Percentiles rank a stretch among this genome's conserved stretches.
phyloP scores from a whole-genome alignment of 2,888 invertebrate species.

The Heliconius sara region DNA sequence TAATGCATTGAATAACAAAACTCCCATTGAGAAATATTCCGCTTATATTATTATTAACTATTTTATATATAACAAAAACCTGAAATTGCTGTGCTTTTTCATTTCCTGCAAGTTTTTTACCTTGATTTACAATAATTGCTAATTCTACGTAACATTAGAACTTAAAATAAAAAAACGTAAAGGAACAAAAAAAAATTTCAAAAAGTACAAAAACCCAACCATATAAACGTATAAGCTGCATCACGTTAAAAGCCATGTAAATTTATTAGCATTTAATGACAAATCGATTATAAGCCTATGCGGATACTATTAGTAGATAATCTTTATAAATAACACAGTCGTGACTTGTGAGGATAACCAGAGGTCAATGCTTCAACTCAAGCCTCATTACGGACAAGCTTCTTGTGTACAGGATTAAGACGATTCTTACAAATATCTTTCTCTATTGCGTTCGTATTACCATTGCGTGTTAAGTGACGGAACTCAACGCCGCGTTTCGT shows the following conservation, averaged over 20 bases:
- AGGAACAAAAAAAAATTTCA: not conserved
- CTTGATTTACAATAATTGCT: too few species aligned
- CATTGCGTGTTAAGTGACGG: not conserved
- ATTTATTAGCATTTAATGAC: conserved; percentile 14
- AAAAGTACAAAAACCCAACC: not conserved
- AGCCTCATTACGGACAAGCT: conserved; percentile 19
- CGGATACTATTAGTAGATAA: conserved; percentile 31
- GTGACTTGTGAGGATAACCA: conserved; percentile 22
- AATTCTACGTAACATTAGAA: too few species aligned
- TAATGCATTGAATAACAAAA: too few species aligned
- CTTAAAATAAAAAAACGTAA: too few species aligned
- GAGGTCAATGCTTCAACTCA: conserved; percentile 25
- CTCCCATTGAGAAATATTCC: too few species aligned
- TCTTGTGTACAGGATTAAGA: not conserved
- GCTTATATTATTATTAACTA: too few species aligned
- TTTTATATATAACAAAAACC: too few species aligned
- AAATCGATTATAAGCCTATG: conserved; percentile 22
- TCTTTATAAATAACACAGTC: conserved; percentile 26
- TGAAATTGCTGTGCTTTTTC: too few species aligned
- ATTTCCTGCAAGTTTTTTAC: too few species aligned
- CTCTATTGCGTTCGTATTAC: too few species aligned
- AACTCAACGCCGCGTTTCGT: not conserved
- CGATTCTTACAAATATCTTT: not conserved
- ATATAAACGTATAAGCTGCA: not conserved
- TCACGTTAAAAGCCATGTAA: not conserved